Evolutionary conservation across 2,113 vertebrate genomes (phyloP).

Genomic region (Theristicus caerulescens): DNA sequence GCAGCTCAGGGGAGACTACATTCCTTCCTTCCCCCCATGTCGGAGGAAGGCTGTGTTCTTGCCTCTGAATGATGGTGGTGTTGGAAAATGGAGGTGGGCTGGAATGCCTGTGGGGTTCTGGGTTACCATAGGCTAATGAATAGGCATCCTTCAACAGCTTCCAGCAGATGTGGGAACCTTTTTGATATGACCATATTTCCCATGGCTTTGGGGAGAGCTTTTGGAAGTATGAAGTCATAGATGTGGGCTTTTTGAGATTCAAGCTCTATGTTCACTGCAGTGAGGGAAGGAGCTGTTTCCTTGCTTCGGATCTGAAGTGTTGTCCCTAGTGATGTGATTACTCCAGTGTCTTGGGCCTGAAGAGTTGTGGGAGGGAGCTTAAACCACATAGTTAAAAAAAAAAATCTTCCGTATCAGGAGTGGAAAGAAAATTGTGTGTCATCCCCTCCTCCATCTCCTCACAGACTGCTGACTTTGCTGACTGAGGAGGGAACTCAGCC

Average conservation of each 20-base stretch:
- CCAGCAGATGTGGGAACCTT: not conserved
- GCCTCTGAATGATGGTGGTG: not conserved
- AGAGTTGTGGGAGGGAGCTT: not conserved
- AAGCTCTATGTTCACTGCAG: not conserved
- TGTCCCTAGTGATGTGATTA: not conserved
- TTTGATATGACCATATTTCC: not conserved
- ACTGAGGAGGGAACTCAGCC: not conserved
- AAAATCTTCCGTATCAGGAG: not conserved
- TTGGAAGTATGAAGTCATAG: not conserved
- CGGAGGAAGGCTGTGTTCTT: not conserved
- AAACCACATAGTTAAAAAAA: not conserved
- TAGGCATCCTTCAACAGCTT: not conserved
- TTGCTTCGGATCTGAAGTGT: not conserved
- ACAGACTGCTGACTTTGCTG: not conserved
- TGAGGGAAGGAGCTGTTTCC: not conserved
- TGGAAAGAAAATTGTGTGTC: not conserved
- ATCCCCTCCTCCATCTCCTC: not conserved
- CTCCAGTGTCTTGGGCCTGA: not conserved
- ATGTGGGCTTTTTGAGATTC: not conserved
- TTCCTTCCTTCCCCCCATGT: not conserved
- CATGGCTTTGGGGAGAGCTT: not conserved
- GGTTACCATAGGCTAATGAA: not conserved
- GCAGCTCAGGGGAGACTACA: not conserved
- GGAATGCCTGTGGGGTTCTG: not conserved
- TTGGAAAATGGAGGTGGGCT: not conserved